Conservation (phyloP, 2,888 invertebrate genomes). For the Timema cristinae region DNA sequence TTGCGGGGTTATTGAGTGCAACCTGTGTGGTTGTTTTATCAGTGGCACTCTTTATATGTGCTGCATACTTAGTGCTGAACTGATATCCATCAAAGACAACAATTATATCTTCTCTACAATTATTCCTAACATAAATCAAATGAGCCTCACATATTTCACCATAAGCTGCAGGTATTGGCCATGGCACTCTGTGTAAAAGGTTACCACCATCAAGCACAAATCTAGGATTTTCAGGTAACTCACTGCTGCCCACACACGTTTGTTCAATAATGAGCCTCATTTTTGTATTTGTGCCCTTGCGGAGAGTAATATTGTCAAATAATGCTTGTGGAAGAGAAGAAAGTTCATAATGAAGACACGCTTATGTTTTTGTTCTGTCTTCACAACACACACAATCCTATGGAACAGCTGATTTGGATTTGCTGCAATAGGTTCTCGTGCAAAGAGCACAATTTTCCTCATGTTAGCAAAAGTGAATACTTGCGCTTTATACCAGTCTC, state of each 20-base stretch:
- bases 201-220: conserved; percentile 1
- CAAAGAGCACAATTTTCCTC: neutral
- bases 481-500: no score
- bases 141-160: conserved; percentile 8
- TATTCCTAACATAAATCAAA: neutral
- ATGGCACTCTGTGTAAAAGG: conserved; percentile 8
- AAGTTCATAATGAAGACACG: neutral
- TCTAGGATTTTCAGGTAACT: neutral
- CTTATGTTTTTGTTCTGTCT: neutral
- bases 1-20: neutral
- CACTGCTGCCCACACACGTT: conserved; percentile 2
- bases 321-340: neutral
- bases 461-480: neutral
- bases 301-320: conserved; percentile 8
- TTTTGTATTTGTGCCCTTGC: conserved; percentile 5
- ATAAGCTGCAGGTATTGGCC: conserved; percentile 8
- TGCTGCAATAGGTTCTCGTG: neutral
- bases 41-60: neutral
- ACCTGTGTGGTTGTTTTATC: neutral
- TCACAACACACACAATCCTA: neutral
- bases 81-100: conserved; percentile 11
- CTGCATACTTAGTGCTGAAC: neutral
- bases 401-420: neutral
- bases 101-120: neutral
- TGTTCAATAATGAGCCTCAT: neutral